A percentile compares a stretch with the other conserved stretches of the same genome.
Evolutionary conservation across 2,113 vertebrate genomes (phyloP).

Genomic region (Lethenteron reissneri): DNA sequence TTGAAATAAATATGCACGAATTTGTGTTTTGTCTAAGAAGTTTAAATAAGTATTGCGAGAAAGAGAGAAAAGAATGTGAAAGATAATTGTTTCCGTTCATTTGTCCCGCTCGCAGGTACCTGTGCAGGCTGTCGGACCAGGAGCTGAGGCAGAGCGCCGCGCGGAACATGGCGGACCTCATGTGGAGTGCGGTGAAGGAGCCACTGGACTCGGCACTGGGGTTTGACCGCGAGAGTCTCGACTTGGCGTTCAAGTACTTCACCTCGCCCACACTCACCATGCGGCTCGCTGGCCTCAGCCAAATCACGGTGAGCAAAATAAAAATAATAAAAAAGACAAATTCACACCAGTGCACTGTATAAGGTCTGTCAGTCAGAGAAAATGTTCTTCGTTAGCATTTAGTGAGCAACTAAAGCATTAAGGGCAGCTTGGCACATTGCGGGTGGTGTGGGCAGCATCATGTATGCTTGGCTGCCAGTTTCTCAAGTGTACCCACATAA

Average conservation of each 20-base stretch:
- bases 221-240: slow-evolving; percentile 95
- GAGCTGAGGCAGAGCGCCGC: slow-evolving; percentile 91
- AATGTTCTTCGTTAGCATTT: too few relatives aligned
- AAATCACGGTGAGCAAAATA: slow-evolving; percentile 48
- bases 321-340: too few relatives aligned
- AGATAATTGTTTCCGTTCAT: too few relatives aligned
- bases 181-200: slow-evolving; percentile 99
- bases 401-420: too few relatives aligned
- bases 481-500: too few relatives aligned
- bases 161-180: slow-evolving; percentile 94
- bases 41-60: too few relatives aligned
- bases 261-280: slow-evolving; percentile 98
- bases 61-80: too few relatives aligned
- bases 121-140: slow-evolving; percentile 94
- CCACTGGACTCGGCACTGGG: slow-evolving; percentile 85
- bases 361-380: too few relatives aligned
- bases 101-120: slow-evolving; percentile 37
- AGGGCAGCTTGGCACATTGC: too few relatives aligned
- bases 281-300: slow-evolving; percentile 90
- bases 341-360: too few relatives aligned
- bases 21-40: background rate
- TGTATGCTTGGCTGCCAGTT: too few relatives aligned
- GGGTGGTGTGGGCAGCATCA: too few relatives aligned
- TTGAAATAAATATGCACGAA: background rate
- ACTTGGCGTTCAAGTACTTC: slow-evolving; percentile 98